phyloP scores from a whole-genome alignment of 2,888 invertebrate species.

The Acronicta alni region DNA sequence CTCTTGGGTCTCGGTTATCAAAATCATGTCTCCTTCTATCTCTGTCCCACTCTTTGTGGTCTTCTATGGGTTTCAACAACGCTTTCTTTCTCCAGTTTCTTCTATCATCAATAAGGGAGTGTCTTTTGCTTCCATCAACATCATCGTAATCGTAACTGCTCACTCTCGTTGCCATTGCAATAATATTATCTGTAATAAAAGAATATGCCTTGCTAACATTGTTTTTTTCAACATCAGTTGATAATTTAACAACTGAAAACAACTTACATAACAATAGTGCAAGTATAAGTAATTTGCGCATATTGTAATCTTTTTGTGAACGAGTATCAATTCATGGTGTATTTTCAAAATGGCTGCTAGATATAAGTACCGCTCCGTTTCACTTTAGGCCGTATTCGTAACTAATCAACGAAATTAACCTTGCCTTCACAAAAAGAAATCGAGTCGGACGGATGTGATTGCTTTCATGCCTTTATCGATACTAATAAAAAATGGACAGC shows the following conservation, averaged over 20 bases:
- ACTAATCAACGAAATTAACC: conserved; percentile 66
- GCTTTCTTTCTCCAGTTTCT: conserved; percentile 81
- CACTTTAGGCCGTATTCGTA: conserved; percentile 58
- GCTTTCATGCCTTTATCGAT: conserved; percentile 63
- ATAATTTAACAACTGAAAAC: conserved; percentile 25
- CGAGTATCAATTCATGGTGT: conserved; percentile 45
- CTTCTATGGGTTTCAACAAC: conserved; percentile 69
- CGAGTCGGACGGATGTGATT: conserved; percentile 67
- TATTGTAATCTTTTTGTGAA: conserved; percentile 59
- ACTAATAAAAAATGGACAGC: conserved; percentile 58
- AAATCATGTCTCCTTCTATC: conserved; percentile 73
- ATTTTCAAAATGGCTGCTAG: conserved; percentile 57
- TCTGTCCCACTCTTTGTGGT: conserved; percentile 75
- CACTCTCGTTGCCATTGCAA: conserved; percentile 68
- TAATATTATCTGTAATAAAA: conserved; percentile 76
- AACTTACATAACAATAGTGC: conserved; percentile 82
- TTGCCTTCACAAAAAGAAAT: conserved; percentile 65
- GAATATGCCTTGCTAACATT: conserved; percentile 17
- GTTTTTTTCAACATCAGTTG: conserved; percentile 15
- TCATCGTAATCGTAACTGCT: conserved; percentile 81
- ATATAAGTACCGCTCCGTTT: conserved; percentile 60
- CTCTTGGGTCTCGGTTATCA: conserved; percentile 59
- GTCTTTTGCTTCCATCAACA: conserved; percentile 71
- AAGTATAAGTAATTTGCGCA: conserved; percentile 79
- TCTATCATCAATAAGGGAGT: conserved; percentile 74